phyloP scores from a whole-genome alignment of 2,888 invertebrate species.

The Patella pellucida region DNA sequence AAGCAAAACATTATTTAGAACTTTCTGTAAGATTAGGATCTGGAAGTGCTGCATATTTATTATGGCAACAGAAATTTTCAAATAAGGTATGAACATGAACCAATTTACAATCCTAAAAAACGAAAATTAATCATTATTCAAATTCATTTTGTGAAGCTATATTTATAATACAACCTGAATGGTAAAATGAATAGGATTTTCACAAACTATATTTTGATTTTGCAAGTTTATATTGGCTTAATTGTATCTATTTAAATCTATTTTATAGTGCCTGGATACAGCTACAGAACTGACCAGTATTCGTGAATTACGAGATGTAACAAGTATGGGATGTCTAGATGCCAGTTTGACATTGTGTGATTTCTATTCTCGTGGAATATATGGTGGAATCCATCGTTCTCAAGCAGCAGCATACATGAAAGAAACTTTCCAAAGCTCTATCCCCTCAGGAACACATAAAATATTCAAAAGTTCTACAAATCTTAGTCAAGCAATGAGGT shows the following conservation, averaged over 20 bases:
- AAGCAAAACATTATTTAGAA: conserved; percentile 48
- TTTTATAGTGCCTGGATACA: conserved; percentile 46
- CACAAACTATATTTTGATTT: not conserved
- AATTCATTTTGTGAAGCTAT: not conserved
- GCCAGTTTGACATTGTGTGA: conserved; percentile 60
- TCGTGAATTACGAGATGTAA: conserved; percentile 62
- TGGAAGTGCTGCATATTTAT: conserved; percentile 52
- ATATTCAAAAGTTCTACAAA: conserved; percentile 55
- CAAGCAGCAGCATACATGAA: conserved; percentile 57
- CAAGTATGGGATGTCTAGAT: conserved; percentile 48
- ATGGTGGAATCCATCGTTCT: conserved; percentile 55
- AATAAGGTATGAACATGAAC: conserved; percentile 26
- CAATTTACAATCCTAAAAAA: not conserved
- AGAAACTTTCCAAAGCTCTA: conserved; percentile 61
- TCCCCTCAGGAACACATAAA: conserved; percentile 53
- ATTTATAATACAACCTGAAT: not conserved
- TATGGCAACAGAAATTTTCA: conserved; percentile 49
- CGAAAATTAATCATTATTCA: not conserved
- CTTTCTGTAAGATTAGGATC: conserved; percentile 51
- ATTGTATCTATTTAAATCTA: not conserved
- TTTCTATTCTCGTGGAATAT: conserved; percentile 55
- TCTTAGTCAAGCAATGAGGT: conserved; percentile 67
- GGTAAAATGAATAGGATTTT: not conserved
- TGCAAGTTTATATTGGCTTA: not conserved
- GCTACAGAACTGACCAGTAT: conserved; percentile 58